Conservation (phyloP, 2,113 vertebrate genomes). For the Silurus glanis region DNA sequence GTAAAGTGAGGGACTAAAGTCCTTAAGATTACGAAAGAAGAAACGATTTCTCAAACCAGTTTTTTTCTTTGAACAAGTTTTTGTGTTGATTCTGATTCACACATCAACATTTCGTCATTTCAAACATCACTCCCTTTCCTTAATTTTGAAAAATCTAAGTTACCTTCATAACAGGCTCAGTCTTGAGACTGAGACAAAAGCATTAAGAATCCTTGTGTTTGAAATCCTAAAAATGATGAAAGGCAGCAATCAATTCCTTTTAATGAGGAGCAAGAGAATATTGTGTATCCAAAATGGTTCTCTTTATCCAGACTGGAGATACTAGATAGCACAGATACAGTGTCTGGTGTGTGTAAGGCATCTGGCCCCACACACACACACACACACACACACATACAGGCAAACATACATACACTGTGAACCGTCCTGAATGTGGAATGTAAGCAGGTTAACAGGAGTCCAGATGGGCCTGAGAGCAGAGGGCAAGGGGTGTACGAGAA, state of each 20-base stretch:
- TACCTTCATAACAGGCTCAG: background rate
- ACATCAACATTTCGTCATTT: background rate
- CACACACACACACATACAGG: background rate
- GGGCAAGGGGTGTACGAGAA: conserved; percentile 60
- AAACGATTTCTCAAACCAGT: background rate
- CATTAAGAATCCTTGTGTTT: conserved; percentile 24
- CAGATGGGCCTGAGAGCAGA: conserved; percentile 67
- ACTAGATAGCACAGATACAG: conserved; percentile 53
- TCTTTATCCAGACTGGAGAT: conserved; percentile 47
- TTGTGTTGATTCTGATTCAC: conserved; percentile 3
- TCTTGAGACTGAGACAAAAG: background rate
- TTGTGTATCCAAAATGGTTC: conserved; percentile 37
- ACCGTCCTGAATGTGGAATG: conserved; percentile 31
- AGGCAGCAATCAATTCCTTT: conserved; percentile 26
- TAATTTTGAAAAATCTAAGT: conserved; percentile 10
- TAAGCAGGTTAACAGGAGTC: conserved; percentile 64
- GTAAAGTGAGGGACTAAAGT: conserved; percentile 9
- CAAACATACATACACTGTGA: background rate
- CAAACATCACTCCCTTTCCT: background rate
- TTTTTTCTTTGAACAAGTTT: background rate
- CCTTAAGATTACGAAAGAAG: background rate
- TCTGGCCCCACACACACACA: conserved; percentile 29
- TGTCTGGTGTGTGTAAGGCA: conserved; percentile 32
- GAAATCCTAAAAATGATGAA: conserved; percentile 39
- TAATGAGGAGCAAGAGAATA: conserved; percentile 40